phyloP scores from a whole-genome alignment of 2,113 vertebrate species.

The Eudyptes chrysolophus region DNA sequence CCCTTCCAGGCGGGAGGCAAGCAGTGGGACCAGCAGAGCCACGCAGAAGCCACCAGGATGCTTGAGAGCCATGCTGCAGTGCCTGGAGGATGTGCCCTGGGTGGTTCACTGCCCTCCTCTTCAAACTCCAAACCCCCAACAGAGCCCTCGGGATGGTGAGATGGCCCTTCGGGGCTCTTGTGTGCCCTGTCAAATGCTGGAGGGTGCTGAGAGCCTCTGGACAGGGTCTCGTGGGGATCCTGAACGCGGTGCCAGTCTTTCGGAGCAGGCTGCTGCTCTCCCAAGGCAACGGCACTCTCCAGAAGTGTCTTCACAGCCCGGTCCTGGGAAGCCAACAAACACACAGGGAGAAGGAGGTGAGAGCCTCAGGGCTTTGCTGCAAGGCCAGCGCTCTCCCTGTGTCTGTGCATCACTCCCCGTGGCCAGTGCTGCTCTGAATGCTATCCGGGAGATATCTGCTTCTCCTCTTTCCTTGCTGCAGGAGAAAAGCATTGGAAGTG shows the following conservation, averaged over 20 bases:
- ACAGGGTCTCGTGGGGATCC: neutral
- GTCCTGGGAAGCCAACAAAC: neutral
- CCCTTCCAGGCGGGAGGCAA: neutral
- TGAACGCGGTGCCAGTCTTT: neutral
- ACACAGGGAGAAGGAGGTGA: neutral
- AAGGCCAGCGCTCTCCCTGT: neutral
- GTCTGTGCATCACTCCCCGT: accelerated
- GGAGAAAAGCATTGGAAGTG: neutral
- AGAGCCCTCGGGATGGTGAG: accelerated
- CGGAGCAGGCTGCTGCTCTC: neutral
- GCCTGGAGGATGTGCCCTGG: neutral
- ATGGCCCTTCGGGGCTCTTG: accelerated
- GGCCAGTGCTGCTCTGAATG: neutral
- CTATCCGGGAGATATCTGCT: neutral
- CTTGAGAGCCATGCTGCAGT: accelerated
- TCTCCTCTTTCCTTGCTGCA: neutral
- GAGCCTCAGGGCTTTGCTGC: neutral
- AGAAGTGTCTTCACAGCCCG: neutral
- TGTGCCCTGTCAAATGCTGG: neutral
- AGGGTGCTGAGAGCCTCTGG: neutral
- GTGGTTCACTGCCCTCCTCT: neutral
- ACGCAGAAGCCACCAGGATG: neutral
- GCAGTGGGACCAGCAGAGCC: neutral
- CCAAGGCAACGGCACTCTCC: neutral
- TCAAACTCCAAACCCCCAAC: neutral